A percentile compares a stretch with the other conserved stretches of the same genome.
phyloP scores from a whole-genome alignment of 2,113 vertebrate genomes.

The Psephotus haematonotus region DNA sequence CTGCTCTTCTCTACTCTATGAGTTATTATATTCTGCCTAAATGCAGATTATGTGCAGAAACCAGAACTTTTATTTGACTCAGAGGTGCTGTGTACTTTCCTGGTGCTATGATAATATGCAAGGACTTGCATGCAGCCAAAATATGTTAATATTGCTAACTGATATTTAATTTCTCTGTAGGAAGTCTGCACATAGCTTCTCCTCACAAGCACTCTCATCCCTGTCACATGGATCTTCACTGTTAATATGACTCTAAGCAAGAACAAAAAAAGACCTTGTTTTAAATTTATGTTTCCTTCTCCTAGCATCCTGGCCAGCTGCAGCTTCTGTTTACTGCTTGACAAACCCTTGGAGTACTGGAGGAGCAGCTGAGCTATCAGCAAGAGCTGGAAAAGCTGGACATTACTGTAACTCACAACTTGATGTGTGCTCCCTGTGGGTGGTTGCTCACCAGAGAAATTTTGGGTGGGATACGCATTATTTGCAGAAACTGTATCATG shows the following conservation, averaged over 20 bases:
- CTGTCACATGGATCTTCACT: slow-evolving; percentile 47
- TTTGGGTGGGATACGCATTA: background rate
- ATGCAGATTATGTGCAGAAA: slow-evolving; percentile 38
- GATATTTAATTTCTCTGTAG: slow-evolving; percentile 65
- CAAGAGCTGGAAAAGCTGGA: slow-evolving; percentile 1
- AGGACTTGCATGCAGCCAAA: background rate
- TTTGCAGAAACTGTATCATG: background rate
- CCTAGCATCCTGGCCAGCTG: slow-evolving; percentile 9
- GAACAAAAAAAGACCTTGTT: slow-evolving; percentile 33
- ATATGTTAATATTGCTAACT: slow-evolving; percentile 26
- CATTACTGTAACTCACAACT: background rate
- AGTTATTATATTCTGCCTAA: slow-evolving; percentile 39
- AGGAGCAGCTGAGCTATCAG: slow-evolving; percentile 32
- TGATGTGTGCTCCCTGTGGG: slow-evolving; percentile 22
- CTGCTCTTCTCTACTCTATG: background rate
- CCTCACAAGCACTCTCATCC: slow-evolving; percentile 14
- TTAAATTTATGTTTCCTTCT: slow-evolving; percentile 54
- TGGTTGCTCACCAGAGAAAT: background rate
- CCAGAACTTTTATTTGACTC: slow-evolving; percentile 55
- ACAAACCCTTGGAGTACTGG: slow-evolving; percentile 30
- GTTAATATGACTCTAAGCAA: slow-evolving; percentile 48
- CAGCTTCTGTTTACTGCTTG: slow-evolving; percentile 46
- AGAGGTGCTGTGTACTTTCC: slow-evolving; percentile 26
- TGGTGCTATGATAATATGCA: background rate
- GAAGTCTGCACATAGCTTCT: slow-evolving; percentile 36